A percentile compares a stretch with the other conserved stretches of the same genome.
Evolutionary conservation across 2,113 vertebrate species (phyloP).

Genomic region (Nerophis ophidion): DNA sequence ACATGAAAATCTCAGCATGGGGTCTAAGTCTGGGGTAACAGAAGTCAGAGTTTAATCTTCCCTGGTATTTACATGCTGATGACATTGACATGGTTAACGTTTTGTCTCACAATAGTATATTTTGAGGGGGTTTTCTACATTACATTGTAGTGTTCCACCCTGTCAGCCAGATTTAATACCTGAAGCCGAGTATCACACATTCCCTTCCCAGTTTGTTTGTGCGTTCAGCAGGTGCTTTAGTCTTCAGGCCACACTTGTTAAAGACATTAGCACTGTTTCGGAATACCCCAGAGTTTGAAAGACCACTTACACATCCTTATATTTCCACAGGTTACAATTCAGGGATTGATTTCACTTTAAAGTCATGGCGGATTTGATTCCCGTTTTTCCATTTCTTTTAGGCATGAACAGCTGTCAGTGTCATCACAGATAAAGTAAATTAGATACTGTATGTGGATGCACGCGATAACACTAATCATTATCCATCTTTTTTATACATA

Average conservation of each 20-base stretch:
- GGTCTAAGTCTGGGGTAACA: conserved; percentile 20
- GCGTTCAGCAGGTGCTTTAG: conserved; percentile 45
- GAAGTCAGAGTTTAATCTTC: background rate
- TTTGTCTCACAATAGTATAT: conserved; percentile 8
- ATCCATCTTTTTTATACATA: background rate
- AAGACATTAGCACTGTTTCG: conserved; percentile 40
- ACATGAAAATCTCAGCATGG: conserved; percentile 23
- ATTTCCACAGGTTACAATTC: conserved; percentile 39
- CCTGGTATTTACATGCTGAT: background rate
- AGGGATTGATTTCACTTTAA: conserved; percentile 24
- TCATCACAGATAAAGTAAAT: conserved; percentile 1
- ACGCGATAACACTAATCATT: background rate
- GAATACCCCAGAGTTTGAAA: conserved; percentile 13
- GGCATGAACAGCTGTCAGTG: conserved; percentile 8
- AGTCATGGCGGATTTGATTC: conserved; percentile 12
- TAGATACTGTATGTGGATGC: background rate
- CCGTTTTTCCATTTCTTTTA: conserved; percentile 10
- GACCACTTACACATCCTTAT: conserved; percentile 22
- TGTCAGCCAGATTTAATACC: conserved; percentile 8
- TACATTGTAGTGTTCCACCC: conserved; percentile 11
- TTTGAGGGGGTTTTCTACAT: background rate
- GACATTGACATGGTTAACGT: background rate
- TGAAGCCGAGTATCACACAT: conserved; percentile 25
- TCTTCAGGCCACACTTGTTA: conserved; percentile 27
- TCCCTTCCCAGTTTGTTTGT: conserved; percentile 32